Percentiles rank a stretch among this genome's conserved stretches.
Evolutionary conservation across 2,113 vertebrate species (phyloP).

Genomic region (Passerina amoena): DNA sequence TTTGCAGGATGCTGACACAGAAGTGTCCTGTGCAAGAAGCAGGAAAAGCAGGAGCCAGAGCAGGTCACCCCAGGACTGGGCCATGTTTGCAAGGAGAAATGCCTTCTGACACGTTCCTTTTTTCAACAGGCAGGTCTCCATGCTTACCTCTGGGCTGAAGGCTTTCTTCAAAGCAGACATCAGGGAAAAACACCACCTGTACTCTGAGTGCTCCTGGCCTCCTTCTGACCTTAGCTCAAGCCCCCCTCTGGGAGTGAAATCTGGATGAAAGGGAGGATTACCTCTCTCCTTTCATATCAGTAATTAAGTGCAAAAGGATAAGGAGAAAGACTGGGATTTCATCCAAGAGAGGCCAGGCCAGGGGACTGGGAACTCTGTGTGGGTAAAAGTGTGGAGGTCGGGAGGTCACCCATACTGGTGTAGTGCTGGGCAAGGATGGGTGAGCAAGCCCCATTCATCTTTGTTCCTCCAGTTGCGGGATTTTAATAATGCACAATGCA

Average conservation of each 20-base stretch:
- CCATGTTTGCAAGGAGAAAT: neutral
- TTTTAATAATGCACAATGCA: slow-evolving; percentile 5
- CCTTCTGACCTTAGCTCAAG: neutral
- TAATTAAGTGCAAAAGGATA: neutral
- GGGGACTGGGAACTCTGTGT: accelerated
- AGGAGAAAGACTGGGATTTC: neutral
- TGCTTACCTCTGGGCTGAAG: neutral
- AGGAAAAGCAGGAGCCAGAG: neutral
- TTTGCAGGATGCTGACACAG: neutral
- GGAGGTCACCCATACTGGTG: neutral
- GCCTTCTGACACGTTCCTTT: neutral
- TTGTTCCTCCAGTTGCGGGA: neutral
- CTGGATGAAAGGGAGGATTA: neutral
- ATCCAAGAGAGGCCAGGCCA: neutral
- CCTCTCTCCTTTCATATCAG: neutral
- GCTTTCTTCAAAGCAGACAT: neutral
- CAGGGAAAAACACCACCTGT: slow-evolving; percentile 1
- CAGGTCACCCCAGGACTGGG: neutral
- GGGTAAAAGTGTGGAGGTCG: neutral
- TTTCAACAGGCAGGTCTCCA: accelerated
- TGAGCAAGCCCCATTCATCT: neutral
- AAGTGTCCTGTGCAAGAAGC: neutral
- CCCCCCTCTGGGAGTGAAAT: neutral
- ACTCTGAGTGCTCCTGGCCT: neutral
- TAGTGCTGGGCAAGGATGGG: neutral